Conservation (phyloP, 2,113 vertebrate genomes). For the Labeo rohita region DNA sequence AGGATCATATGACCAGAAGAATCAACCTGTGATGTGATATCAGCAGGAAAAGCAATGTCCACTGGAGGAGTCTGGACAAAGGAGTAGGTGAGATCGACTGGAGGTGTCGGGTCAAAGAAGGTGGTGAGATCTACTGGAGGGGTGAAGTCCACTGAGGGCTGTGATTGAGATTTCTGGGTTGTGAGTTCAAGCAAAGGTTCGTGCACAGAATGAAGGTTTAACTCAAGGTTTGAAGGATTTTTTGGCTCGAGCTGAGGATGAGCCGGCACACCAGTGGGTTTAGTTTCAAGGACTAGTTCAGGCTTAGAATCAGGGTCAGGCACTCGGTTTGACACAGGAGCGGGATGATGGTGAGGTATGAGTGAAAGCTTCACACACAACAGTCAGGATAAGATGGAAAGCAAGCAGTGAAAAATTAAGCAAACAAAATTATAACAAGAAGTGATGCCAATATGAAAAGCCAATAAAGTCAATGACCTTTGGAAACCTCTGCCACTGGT, state of each 20-base stretch:
- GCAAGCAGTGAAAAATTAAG: conserved; percentile 39
- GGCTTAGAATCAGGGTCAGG: not conserved
- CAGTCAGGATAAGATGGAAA: conserved; percentile 3
- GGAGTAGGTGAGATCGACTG: not conserved
- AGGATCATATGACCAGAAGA: not conserved
- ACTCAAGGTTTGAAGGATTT: not conserved
- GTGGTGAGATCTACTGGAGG: conserved; percentile 9
- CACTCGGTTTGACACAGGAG: not conserved
- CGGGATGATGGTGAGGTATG: not conserved
- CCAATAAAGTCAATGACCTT: not conserved
- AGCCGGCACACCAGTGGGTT: not conserved
- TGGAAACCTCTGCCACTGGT: not conserved
- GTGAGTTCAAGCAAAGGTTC: not conserved
- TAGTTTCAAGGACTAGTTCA: not conserved
- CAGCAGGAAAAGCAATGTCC: no score
- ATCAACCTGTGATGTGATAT: not conserved
- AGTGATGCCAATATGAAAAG: not conserved
- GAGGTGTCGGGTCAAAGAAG: not conserved
- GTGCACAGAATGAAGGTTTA: not conserved
- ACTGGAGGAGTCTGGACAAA: not conserved
- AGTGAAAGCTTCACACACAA: conserved; percentile 43
- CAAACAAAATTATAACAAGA: conserved; percentile 29
- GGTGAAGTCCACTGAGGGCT: conserved; percentile 1
- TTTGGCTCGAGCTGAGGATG: not conserved
- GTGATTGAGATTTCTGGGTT: not conserved